Conservation (phyloP, 2,797 vertebrate species). For the Anguilla megastoma region DNA sequence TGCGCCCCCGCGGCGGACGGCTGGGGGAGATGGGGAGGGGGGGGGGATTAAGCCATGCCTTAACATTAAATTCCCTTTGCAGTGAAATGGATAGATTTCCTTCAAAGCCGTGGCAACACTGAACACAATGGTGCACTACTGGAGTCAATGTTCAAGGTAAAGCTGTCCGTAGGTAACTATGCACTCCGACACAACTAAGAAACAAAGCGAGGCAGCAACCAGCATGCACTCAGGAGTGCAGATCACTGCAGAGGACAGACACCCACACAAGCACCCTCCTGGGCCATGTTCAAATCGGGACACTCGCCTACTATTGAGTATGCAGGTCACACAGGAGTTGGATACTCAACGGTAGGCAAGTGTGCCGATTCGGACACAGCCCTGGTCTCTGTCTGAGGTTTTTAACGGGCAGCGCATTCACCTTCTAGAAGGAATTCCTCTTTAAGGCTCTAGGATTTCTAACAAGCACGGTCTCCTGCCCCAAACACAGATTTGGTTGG, state of each 20-base stretch:
- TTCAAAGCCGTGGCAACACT: background rate
- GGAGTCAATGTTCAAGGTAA: background rate
- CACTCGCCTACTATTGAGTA: too few relatives aligned
- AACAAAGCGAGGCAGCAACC: background rate
- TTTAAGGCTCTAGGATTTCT: background rate
- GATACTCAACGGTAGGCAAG: background rate
- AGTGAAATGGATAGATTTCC: background rate
- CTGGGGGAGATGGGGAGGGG: constrained; percentile 41
- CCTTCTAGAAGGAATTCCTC: background rate
- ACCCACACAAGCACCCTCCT: background rate
- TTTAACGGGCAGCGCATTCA: background rate
- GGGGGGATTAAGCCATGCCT: background rate
- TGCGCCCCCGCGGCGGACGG: too few relatives aligned
- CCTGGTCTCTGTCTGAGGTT: background rate
- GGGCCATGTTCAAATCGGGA: too few relatives aligned
- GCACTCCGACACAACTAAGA: background rate
- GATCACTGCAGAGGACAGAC: background rate
- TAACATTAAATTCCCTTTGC: background rate
- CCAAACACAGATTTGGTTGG: too few relatives aligned
- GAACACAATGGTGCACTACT: background rate
- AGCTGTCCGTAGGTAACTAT: background rate
- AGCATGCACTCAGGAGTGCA: too few relatives aligned
- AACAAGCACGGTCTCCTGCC: background rate
- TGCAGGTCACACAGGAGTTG: too few relatives aligned
- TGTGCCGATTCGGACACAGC: background rate